A percentile compares a stretch with the other conserved stretches of the same genome.
Evolutionary conservation across 2,113 vertebrate species (phyloP).

Genomic region (Tachysurus vachellii): DNA sequence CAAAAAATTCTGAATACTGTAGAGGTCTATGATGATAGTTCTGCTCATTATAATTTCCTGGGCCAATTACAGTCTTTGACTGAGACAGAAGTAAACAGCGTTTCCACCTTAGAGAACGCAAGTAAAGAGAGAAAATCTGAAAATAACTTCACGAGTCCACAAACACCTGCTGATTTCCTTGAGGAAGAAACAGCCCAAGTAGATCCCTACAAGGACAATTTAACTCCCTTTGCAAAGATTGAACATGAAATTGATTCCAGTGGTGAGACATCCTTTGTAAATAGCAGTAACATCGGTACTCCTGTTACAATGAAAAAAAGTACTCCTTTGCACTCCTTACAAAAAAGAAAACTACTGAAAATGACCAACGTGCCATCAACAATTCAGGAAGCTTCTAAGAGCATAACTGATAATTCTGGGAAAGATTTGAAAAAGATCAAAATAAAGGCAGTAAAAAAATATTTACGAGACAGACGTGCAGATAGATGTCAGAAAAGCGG

Average conservation of each 20-base stretch:
- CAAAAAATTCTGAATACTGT: not conserved
- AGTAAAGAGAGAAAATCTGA: constrained; percentile 11
- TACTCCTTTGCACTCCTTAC: not conserved
- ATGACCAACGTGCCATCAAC: not conserved
- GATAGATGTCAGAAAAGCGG: not conserved
- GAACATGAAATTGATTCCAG: not conserved
- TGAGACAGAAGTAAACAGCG: not conserved
- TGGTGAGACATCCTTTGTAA: not conserved
- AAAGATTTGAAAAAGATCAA: not conserved
- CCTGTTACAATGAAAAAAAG: not conserved
- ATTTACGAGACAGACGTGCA: not conserved
- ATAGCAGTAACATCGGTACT: not conserved
- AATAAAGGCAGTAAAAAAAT: not conserved
- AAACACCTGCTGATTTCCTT: constrained; percentile 2
- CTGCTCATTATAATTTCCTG: not conserved
- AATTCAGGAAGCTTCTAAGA: not conserved
- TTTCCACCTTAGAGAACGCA: not conserved
- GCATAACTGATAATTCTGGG: not conserved
- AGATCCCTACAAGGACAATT: not conserved
- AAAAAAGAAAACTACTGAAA: constrained; percentile 16
- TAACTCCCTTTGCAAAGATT: not conserved
- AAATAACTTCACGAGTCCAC: not conserved
- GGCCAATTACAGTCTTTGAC: not conserved
- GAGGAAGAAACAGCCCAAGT: not conserved
- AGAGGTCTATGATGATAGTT: not conserved